Conservation (phyloP, 2,113 vertebrate species). For the Oostethus manadensis region DNA sequence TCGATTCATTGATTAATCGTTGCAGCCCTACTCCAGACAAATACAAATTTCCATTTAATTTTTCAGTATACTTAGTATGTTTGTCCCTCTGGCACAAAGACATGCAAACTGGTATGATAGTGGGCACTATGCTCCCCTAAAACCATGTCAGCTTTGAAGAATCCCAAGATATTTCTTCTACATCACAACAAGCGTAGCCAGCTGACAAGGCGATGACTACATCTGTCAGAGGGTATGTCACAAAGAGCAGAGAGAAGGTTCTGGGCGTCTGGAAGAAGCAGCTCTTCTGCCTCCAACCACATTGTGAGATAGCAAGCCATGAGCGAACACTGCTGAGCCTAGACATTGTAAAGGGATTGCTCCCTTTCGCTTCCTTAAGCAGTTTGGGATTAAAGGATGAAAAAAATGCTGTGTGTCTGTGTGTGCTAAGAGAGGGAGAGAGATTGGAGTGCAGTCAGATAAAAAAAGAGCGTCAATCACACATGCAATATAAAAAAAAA, state of each 20-base stretch:
- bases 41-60: constrained; percentile 21
- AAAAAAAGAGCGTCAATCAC: constrained; percentile 24
- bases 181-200: constrained; percentile 19
- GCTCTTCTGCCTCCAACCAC: constrained; percentile 44
- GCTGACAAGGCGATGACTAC: constrained; percentile 38
- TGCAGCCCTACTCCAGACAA: no score
- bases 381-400: constrained; percentile 72
- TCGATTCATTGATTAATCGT: no score
- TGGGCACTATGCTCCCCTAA: constrained; percentile 6
- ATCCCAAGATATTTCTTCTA: constrained; percentile 32
- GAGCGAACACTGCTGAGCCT: constrained; percentile 63
- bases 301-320: constrained; percentile 48
- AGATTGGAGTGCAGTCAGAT: constrained; percentile 35
- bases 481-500: constrained; percentile 8
- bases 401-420: constrained; percentile 37
- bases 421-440: constrained; percentile 9
- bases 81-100: constrained; percentile 13
- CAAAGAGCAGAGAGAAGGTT: constrained; percentile 30
- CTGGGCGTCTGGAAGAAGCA: constrained; percentile 27
- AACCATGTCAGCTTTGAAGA: constrained; percentile 14
- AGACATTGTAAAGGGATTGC: constrained; percentile 71
- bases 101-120: constrained; percentile 10
- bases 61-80: constrained; percentile 6
- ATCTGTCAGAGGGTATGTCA: constrained; percentile 45
- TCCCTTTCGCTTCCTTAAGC: constrained; percentile 68